phyloP scores from a whole-genome alignment of 2,113 vertebrate genomes.

The Ovibos moschatus region DNA sequence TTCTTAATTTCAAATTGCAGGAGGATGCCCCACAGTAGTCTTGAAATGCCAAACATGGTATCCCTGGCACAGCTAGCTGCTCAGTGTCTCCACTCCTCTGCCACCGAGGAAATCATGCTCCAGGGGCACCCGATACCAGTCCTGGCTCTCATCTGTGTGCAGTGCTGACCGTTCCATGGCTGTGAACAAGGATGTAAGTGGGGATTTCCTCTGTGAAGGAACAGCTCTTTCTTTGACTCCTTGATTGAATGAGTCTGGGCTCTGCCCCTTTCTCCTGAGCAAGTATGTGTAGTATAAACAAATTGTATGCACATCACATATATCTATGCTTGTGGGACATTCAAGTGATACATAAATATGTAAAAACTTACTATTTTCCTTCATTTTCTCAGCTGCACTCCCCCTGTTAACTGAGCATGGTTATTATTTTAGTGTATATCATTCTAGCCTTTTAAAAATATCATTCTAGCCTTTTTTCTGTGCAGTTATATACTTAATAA shows the following conservation, averaged over 20 bases:
- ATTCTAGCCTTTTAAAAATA: background rate
- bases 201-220: background rate
- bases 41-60: background rate
- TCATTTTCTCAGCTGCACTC: background rate
- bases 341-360: background rate
- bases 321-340: background rate
- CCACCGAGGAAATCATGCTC: background rate
- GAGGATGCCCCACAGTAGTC: background rate
- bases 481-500: background rate
- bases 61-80: background rate
- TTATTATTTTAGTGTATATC: background rate
- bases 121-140: background rate
- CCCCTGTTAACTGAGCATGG: background rate
- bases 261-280: background rate
- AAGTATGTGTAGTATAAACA: conserved; percentile 12
- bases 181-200: background rate
- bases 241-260: background rate
- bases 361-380: background rate
- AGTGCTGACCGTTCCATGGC: accelerated
- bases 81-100: background rate
- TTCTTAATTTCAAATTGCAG: background rate
- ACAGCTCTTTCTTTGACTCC: background rate
- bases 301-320: background rate
- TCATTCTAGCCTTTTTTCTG: background rate
- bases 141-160: background rate